These are phyloP conservation scores for Diacarnus erythraeanus DNA, from an alignment of 37 sponge, comb jelly and placozoan species.

Conservation along the genomic window DNA sequence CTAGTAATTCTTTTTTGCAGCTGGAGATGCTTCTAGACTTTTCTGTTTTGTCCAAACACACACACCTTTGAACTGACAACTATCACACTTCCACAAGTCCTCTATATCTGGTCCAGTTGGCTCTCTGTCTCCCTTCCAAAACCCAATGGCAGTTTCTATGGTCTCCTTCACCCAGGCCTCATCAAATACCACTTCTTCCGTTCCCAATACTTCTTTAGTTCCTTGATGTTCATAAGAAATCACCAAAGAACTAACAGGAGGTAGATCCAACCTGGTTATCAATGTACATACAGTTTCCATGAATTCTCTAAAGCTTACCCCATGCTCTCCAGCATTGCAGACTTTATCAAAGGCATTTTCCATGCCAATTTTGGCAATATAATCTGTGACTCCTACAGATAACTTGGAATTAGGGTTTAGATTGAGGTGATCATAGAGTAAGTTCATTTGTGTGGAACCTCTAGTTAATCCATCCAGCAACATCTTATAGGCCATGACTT, in stretches of 20 bases:
- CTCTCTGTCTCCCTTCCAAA: slow-evolving; percentile 30
- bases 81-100: slow-evolving; percentile 48
- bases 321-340: neutral
- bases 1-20: neutral
- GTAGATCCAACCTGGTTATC: slow-evolving; percentile 31
- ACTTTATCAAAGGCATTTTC: neutral
- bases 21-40: slow-evolving; percentile 24
- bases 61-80: slow-evolving; percentile 47
- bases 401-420: slow-evolving; percentile 7
- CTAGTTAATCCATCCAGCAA: slow-evolving; percentile 33
- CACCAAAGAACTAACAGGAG: slow-evolving; percentile 27
- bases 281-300: slow-evolving; percentile 3
- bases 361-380: slow-evolving; percentile 17
- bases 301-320: slow-evolving; percentile 21
- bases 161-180: slow-evolving; percentile 15
- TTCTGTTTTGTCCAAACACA: slow-evolving; percentile 45
- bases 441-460: slow-evolving; percentile 16
- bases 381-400: slow-evolving; percentile 5
- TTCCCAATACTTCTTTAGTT: slow-evolving; percentile 24
- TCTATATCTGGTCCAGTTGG: slow-evolving; percentile 47
- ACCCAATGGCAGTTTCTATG: slow-evolving; percentile 15
- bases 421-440: slow-evolving; percentile 10
- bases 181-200: slow-evolving; percentile 26
- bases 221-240: slow-evolving; percentile 41
- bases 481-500: slow-evolving; percentile 55